Conservation (phyloP, 2,888 invertebrate species). For the Ochropleura plecta region DNA sequence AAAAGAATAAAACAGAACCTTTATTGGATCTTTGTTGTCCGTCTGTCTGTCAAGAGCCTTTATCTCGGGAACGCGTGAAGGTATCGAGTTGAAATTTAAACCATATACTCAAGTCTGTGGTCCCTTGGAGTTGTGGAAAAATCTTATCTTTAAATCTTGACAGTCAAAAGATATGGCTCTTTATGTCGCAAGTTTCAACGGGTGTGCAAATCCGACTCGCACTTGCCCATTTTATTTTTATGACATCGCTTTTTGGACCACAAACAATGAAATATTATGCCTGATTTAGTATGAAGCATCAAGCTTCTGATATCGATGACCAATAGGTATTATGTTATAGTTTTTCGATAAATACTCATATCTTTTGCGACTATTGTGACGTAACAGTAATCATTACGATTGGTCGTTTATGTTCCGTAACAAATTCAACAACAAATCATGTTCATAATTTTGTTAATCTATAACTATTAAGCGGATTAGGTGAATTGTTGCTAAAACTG, state of each 20-base stretch:
- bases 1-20: too few relatives aligned
- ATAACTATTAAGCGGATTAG: constrained; percentile 10
- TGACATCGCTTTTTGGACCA: background rate
- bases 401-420: background rate
- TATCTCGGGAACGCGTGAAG: too few relatives aligned
- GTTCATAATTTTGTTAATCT: constrained; percentile 6
- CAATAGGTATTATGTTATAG: constrained; percentile 6
- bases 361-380: constrained; percentile 14
- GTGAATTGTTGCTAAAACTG: background rate
- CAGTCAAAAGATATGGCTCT: too few relatives aligned
- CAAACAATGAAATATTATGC: background rate
- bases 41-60: too few relatives aligned
- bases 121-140: too few relatives aligned
- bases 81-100: too few relatives aligned
- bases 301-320: background rate
- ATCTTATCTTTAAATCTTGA: too few relatives aligned
- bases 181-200: too few relatives aligned
- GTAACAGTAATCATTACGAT: constrained; percentile 12
- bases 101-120: too few relatives aligned
- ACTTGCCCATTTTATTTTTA: background rate
- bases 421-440: constrained; percentile 2
- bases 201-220: too few relatives aligned
- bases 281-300: background rate
- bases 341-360: constrained; percentile 7
- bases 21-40: too few relatives aligned